Evolutionary conservation across 2,113 vertebrate genomes (phyloP), one percentile per base, ranked within the genome.

Genomic region (Psittacula cyanocephala): DNA sequence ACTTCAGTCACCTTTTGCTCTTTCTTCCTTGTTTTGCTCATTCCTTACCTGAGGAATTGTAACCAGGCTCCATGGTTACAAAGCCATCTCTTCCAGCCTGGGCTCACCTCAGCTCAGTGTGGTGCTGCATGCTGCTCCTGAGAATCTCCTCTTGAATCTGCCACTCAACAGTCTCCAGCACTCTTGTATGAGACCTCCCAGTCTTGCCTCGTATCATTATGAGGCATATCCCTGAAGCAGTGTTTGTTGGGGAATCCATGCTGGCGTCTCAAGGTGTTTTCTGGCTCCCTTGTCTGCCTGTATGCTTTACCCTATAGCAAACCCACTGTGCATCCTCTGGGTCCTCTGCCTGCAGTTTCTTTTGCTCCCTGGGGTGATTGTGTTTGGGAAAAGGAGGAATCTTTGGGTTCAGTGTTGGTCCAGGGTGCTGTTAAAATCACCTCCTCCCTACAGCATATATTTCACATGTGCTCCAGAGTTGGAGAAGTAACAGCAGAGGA

Each of bases 391-490:
- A 67, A 84, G 46, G 28, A 67, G 29, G 24, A 64, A 14, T 69
- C 49, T 85, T 87, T 65, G 53, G 20, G 27, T 35, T 88, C 28
- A 28, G 29, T 67, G 39, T 47, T 69, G 31, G 57, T 89, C 62
- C 86, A 50, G 11, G 27, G 28, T 77, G 44, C 55, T 2, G 3
- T 81, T 88, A 60, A 65, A 71, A 52, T 69, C 1, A 1, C 10
- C 28, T 81, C 55, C 29, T 44, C 39, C 8, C 1, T 41, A 17
- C 22, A 68, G 29, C 1, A 0, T 17, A 0, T 33, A 17, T 81
- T 82, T 67, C 41, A 57, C 4, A 1, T 46, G 15, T 35, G 52
- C 93, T 86, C 6, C 10, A 37, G 88, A 29, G 24, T 0, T 86
- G 77, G 47, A 91, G 55, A 53, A 50, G 52, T 15, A 17, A 25